Base-by-base conservation (phyloP, 2,888 invertebrate species). In the Operophtera brumata region DNA sequence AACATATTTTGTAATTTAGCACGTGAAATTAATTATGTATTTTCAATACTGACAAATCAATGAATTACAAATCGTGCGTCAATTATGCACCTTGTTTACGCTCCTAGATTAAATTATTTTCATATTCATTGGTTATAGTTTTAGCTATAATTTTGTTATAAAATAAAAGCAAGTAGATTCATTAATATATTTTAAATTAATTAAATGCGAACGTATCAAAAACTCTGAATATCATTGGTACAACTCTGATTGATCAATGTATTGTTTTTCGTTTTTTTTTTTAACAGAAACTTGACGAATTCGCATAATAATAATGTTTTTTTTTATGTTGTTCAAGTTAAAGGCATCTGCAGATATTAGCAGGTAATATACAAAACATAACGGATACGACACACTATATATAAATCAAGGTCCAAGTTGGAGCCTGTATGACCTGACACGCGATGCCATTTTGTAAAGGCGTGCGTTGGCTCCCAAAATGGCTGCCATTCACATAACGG, bases 311-410 rank as follows among this genome's bases (percentile, higher is more conserved):
- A 42, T 34, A 20, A 39, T 47, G 35, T 36, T 36, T 41, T 20
- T 48, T 37, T 45, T 56, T 48, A 48, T 45, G 41, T 52, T 48
- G 48, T 48, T 42, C 57, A 57, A 36, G 32, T 37, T 42, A 11
- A 10, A 37, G 6, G 12, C 25, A 9, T 25, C 32, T 13, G 5
- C 6, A 37, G 10, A 42, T 41, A 2, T 45, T 48, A 14, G 37
- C 48, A 45, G 44, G n/a, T 11, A 36, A 28, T 42, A 2, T 14
- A n/a, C 20, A 20, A 20, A 20, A 20, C 13, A 36, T 10, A 14
- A 46, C 12, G 13, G 36, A 37, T 12, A 43, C 50, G 50, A 39
- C 34, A 32, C n/a, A 36, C 10, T 14, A 11, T 12, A 39, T 42
- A 14, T 26, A 25, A 45, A 46, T 25, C 6, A 39, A 13, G 49